These are phyloP conservation scores for Oligia strigilis DNA, from an alignment of 2,888 invertebrate genomes.

Conservation along the genomic window DNA sequence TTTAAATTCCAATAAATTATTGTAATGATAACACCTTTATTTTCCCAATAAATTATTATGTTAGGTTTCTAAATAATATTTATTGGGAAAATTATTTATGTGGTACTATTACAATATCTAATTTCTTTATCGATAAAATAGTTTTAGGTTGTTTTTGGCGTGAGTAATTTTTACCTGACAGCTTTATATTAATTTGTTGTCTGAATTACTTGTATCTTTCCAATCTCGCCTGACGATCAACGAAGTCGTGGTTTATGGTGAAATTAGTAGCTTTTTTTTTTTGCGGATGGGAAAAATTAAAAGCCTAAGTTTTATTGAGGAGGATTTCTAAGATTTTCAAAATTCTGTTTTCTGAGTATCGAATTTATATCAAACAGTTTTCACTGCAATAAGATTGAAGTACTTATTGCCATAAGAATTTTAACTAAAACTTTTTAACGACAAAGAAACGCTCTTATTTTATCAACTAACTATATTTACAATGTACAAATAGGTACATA, in stretches of 20 bases:
- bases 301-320: too few species aligned
- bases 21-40: slow-evolving; percentile 48
- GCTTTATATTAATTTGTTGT: neutral
- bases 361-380: neutral
- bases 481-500: slow-evolving; percentile 61
- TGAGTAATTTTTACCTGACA: neutral
- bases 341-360: neutral
- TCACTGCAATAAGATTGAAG: neutral
- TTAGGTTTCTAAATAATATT: slow-evolving; percentile 6
- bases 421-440: slow-evolving; percentile 31
- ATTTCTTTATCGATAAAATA: slow-evolving; percentile 52
- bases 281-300: too few species aligned
- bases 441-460: slow-evolving; percentile 50
- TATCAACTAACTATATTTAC: slow-evolving; percentile 60
- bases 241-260: slow-evolving; percentile 1
- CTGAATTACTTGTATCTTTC: neutral
- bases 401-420: neutral
- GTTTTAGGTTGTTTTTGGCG: slow-evolving; percentile 12
- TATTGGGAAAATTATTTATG: slow-evolving; percentile 6
- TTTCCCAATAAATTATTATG: slow-evolving; percentile 32
- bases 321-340: too few species aligned
- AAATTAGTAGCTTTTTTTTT: neutral
- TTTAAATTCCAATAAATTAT: slow-evolving; percentile 61
- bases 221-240: neutral
- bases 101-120: slow-evolving; percentile 45